These are phyloP conservation scores for Turnix velox DNA, from an alignment of 2,113 vertebrate species.

Conservation along the genomic window DNA sequence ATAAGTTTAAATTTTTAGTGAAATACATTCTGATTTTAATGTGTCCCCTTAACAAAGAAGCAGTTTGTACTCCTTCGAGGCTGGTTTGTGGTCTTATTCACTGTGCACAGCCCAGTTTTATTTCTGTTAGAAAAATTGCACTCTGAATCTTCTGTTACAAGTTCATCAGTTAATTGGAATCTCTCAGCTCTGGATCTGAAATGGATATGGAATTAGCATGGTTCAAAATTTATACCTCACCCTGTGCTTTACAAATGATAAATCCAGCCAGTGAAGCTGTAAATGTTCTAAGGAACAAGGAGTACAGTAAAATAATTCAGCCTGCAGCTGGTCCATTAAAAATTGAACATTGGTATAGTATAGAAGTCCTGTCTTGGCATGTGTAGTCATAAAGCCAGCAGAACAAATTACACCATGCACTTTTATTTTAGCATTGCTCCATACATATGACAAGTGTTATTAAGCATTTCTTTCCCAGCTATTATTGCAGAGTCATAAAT, in stretches of 20 bases:
- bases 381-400: not conserved
- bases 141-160: not conserved
- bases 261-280: not conserved
- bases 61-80: not conserved
- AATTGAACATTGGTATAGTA: not conserved
- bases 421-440: not conserved
- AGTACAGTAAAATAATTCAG: not conserved
- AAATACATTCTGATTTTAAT: not conserved
- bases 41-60: not conserved
- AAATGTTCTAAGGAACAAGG: not conserved
- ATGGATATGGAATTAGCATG: not conserved
- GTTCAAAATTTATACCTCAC: not conserved
- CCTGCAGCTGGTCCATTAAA: not conserved
- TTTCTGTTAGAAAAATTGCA: not conserved
- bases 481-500: not conserved
- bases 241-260: not conserved
- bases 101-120: rapidly evolving
- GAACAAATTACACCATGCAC: not conserved
- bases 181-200: not conserved
- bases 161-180: not conserved
- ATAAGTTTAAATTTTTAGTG: not conserved
- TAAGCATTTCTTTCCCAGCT: not conserved
- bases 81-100: not conserved
- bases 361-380: not conserved
- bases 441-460: not conserved